Base-by-base conservation (phyloP, 2,888 invertebrate species). In the Fabriciana adippe region DNA sequence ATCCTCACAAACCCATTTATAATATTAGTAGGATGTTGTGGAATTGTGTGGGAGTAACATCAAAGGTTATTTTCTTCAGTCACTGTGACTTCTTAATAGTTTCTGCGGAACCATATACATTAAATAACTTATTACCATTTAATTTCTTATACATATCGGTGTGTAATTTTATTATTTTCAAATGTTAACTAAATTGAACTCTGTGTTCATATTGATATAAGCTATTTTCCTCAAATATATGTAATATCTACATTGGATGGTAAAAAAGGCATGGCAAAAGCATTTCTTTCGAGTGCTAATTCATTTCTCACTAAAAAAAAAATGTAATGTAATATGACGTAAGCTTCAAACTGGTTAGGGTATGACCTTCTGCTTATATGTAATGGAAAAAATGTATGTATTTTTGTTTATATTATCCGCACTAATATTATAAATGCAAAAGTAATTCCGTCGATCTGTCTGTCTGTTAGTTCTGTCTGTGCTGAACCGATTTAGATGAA, bases 321-420 rank as follows among this genome's bases (percentile, higher is more conserved):
- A 60, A 71, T 55, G 66, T 77, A 70, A 74, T 77, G 78, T 79
- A 78, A 78, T 78, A 81, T 85, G 85, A 85, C 83, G 84, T 83
- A 85, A 85, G 79, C 77, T 69, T 74, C 47, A 71, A 72, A 76
- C 75, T 69, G 73, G 75, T 74, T 72, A 14, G 54, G 16, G 67
- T 66, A 45, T 72, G 75, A 76, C 75, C 75, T 77, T 75, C 61
- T 61, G 6, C n/a, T 61, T 50, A 31, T 45, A 15, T 59, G 47
- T 48, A 47, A 26, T 45, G 15, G 16, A 41, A 53, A n/a, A 61
- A 8, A 41, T 18, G 11, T 16, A 31, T 14, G 41, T 56, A 35
- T 45, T 61, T 68, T 41, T 53, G 59, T 64, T 8, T 55, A n/a
- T 50, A 16, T 11, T 8, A 11, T 26, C 4, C 26, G 4, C 4